Evolutionary conservation across 2,797 vertebrate genomes (phyloP).

Genomic region (Diglossa cyanea): DNA sequence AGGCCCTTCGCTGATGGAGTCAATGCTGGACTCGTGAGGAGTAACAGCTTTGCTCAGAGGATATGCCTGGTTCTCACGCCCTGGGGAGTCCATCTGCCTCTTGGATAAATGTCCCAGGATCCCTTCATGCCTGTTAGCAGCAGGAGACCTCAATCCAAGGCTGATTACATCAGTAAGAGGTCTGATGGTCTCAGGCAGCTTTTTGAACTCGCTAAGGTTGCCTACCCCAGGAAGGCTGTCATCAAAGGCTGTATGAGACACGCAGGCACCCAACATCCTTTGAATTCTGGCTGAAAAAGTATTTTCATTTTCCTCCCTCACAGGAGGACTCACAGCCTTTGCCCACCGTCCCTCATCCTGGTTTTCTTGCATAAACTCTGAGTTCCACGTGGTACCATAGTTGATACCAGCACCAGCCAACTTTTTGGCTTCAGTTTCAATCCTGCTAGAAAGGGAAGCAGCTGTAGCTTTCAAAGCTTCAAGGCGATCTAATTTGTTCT

Average conservation of each 20-base stretch:
- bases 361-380: conserved; percentile 65
- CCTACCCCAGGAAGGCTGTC: conserved; percentile 83
- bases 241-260: conserved; percentile 80
- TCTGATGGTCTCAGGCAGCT: conserved; percentile 72
- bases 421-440: conserved; percentile 91
- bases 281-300: conserved; percentile 79
- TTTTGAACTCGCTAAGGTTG: conserved; percentile 80
- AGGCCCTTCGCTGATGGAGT: conserved; percentile 91
- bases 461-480: conserved; percentile 95
- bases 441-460: conserved; percentile 88
- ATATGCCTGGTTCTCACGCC: conserved; percentile 40
- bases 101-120: conserved; percentile 64
- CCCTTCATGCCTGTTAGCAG: conserved; percentile 59
- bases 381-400: conserved; percentile 74
- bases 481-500: conserved; percentile 86
- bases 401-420: conserved; percentile 84
- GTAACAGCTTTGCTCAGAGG: conserved; percentile 36
- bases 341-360: conserved; percentile 71
- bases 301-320: conserved; percentile 74
- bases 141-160: conserved; percentile 62
- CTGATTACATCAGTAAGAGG: conserved; percentile 65
- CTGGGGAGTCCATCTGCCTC: conserved; percentile 38
- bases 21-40: conserved; percentile 79
- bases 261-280: conserved; percentile 77
- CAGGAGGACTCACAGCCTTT: conserved; percentile 78